Evolutionary conservation across 2,113 vertebrate species (phyloP).

Genomic region (Actenoides hombroni): DNA sequence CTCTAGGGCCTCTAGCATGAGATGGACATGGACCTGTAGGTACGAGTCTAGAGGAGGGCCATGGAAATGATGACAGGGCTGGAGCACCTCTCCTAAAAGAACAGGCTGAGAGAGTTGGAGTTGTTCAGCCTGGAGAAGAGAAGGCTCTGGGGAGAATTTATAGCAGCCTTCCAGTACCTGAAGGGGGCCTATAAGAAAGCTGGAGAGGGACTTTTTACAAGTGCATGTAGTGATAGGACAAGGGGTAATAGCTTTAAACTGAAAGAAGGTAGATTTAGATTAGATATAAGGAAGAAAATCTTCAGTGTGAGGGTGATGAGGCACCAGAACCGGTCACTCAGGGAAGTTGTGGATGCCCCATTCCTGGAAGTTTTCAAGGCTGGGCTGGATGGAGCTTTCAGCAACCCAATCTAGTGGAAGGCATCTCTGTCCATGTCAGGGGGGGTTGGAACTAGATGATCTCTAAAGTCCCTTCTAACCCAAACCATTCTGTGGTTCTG

Average conservation of each 20-base stretch:
- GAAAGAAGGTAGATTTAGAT: neutral
- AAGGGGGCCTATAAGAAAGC: neutral
- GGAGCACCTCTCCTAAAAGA: neutral
- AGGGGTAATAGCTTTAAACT: neutral
- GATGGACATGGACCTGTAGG: neutral
- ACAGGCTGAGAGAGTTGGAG: neutral
- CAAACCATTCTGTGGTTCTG: neutral
- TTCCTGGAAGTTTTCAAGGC: neutral
- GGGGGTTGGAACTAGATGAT: neutral
- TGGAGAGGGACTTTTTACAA: neutral
- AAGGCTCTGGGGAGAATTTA: neutral
- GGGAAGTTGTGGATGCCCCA: neutral
- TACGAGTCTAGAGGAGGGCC: neutral
- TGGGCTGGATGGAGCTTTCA: neutral
- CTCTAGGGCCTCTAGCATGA: neutral
- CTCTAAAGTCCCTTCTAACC: neutral
- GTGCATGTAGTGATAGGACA: neutral
- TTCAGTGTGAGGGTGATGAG: neutral
- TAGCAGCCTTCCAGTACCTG: neutral
- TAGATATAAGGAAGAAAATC: neutral
- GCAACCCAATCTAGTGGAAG: neutral
- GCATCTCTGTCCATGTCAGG: neutral
- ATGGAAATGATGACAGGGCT: neutral
- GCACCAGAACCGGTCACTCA: neutral
- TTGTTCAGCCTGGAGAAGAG: neutral